Base-by-base conservation (phyloP, 2,113 vertebrate species). In the Lamprologus lemairii region DNA sequence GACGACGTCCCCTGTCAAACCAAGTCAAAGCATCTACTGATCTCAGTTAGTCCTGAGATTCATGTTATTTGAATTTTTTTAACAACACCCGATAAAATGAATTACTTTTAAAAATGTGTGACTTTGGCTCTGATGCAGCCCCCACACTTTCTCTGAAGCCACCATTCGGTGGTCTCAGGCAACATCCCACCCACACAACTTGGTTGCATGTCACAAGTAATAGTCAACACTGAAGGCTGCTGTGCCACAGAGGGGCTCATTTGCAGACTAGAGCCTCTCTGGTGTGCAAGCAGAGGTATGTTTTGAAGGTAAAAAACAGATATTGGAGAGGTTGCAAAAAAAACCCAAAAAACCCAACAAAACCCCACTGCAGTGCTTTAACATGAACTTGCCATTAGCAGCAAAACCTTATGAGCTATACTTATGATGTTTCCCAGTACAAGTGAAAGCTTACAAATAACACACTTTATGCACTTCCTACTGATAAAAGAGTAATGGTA, bases 151-250 rank as follows among this genome's bases (percentile, higher is more conserved):
- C 14, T 78, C 71, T 78, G 45, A 49, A 47, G 73, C 47, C 26
- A 49, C 16, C 26, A 31, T n/a, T 13, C 6, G 26, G 45, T 49
- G 71, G 45, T 78, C 45, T 78, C 73, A 78, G 28, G 45, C 45
- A 78, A 51, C 10, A n/a, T 49, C 45, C 26, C 73, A 78, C 73
- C 73, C 45, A 78, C 73, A 9, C 73, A 51, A 51, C 45, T 33
- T 78, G 45, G 73, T 78, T 51, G 28, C 73, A 78, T 78, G 73
- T 78, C 45, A 51, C 45, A 78, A 78, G 45, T 78, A 78, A 78
- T 51, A 51, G 26, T 49, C 73, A 51, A 51, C 7, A n/a, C 45
- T n/a, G 73, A 51, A 51, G 45, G 73, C 73, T 51, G 73, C 73
- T 51, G 45, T 78, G 45, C 17, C 45, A 78, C 45, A 33, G 73